These are phyloP conservation scores for Octodonta nipae DNA, from an alignment of 2,888 invertebrate species.

Conservation along the genomic window DNA sequence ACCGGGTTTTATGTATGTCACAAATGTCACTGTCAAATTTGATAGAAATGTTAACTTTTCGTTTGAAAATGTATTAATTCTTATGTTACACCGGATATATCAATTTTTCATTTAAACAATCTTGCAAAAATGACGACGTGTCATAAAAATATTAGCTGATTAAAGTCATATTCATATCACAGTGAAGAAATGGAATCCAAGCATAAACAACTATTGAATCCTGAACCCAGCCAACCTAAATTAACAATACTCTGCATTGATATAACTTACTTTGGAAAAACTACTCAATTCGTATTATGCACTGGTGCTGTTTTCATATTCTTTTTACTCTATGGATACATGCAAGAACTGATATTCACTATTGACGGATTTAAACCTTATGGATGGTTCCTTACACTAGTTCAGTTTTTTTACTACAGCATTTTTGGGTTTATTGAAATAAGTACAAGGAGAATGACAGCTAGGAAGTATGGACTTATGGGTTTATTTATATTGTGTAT, in stretches of 20 bases:
- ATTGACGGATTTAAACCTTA: slow-evolving; percentile 78
- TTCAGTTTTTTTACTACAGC: slow-evolving; percentile 81
- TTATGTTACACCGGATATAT: no score
- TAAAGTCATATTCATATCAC: no score
- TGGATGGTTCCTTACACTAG: slow-evolving; percentile 82
- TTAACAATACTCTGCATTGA: slow-evolving; percentile 62
- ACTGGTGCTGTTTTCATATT: slow-evolving; percentile 72
- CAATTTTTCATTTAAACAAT: no score
- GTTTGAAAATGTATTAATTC: no score
- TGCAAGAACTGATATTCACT: slow-evolving; percentile 83
- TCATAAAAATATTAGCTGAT: no score
- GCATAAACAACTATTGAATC: slow-evolving; percentile 16
- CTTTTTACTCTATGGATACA: slow-evolving; percentile 81
- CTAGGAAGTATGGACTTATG: slow-evolving; percentile 37
- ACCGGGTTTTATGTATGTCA: no score
- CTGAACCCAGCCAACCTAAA: slow-evolving; percentile 32
- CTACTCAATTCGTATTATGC: slow-evolving; percentile 62
- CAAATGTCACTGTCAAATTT: no score
- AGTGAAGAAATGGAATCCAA: neutral
- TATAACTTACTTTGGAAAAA: slow-evolving; percentile 49
- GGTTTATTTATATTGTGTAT: neutral
- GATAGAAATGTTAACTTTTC: no score
- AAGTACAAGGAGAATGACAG: slow-evolving; percentile 44
- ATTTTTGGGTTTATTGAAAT: slow-evolving; percentile 67
- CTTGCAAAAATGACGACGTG: no score